phyloP scores from a whole-genome alignment of 2,888 invertebrate genomes.

The Meiosimyza decipiens region DNA sequence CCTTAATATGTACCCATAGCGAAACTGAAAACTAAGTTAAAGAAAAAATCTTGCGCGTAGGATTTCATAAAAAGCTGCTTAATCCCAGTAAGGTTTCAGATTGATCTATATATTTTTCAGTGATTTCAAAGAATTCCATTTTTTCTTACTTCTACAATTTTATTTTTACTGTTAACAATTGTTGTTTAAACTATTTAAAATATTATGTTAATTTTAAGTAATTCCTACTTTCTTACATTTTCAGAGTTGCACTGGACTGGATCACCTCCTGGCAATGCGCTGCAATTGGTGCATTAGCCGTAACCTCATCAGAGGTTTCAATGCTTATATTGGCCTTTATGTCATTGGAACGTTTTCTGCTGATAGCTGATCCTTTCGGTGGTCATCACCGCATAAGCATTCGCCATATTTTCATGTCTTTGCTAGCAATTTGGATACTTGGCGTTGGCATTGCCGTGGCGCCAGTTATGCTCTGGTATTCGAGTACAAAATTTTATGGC shows the following conservation, averaged over 20 bases:
- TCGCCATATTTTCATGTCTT: conserved; percentile 69
- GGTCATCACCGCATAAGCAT: conserved; percentile 70
- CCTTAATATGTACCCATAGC: no score
- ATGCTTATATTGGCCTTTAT: conserved; percentile 76
- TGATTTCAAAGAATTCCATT: no score
- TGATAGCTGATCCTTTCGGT: conserved; percentile 73
- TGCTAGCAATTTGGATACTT: conserved; percentile 72
- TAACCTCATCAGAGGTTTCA: conserved; percentile 77
- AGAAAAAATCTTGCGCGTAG: no score
- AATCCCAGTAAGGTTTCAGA: no score
- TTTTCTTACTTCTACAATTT: no score
- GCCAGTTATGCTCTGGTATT: conserved; percentile 73
- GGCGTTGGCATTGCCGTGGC: conserved; percentile 73
- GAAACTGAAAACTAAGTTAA: no score
- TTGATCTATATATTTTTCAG: no score
- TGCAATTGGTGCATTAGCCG: conserved; percentile 72
- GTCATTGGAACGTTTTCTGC: conserved; percentile 75
- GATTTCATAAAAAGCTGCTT: no score
- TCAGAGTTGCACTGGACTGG: conserved; percentile 71
- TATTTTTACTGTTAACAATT: no score
- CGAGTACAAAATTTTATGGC: conserved; percentile 74
- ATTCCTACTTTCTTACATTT: not conserved
- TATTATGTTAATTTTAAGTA: not conserved
- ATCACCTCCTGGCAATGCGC: conserved; percentile 76
- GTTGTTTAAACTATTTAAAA: not conserved